Evolutionary conservation across 2,888 invertebrate genomes (phyloP), one percentile per base, ranked within the genome.

Genomic region (Sinodicranocentrus sp.): DNA sequence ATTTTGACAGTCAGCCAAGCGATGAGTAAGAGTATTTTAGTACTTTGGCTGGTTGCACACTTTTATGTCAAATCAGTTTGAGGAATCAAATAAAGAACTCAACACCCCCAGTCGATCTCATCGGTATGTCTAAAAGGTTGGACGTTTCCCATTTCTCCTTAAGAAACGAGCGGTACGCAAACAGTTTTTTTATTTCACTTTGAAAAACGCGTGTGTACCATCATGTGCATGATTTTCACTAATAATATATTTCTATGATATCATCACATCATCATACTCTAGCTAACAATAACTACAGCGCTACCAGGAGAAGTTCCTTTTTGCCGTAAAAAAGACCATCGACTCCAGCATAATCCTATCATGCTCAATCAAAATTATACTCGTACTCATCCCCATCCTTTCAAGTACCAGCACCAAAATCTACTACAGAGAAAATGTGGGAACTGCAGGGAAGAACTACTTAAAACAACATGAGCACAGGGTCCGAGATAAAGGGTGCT

Each of bases 41-140:
- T n/a, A n/a, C 33, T 77, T 77, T 77, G 52, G 52, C 59, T 26
- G 63, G 59, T 39, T 71, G 39, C 76, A 23, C 70, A 63, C 52
- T 26, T 79, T 68, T 76, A 25, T 54, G 72, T 84, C 84, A 84
- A 78, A 85, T 78, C 77, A 63, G 77, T 21, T 77, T 57, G 77
- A 13, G 48, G 73, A 84, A 82, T 78, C 78, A 73, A 80, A 84
- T 82, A 82, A 82, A 85, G 82, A 77, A 78, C 73, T 85, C 82
- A 80, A 59, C 77, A 68, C 19, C 23, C 10, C 5, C 19, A 72
- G 59, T 59, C 28, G 6, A 39, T 72, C 19, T 59, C 44, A 5
- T 68, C 28, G 70, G 70, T 78, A 28, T 57, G 65, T 21, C 25
- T 25, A n/a, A n/a, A n/a, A n/a, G n/a, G n/a, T n/a, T n/a, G n/a